These are phyloP conservation scores for Syritta pipiens DNA, from an alignment of 2,888 invertebrate species.

Conservation along the genomic window DNA sequence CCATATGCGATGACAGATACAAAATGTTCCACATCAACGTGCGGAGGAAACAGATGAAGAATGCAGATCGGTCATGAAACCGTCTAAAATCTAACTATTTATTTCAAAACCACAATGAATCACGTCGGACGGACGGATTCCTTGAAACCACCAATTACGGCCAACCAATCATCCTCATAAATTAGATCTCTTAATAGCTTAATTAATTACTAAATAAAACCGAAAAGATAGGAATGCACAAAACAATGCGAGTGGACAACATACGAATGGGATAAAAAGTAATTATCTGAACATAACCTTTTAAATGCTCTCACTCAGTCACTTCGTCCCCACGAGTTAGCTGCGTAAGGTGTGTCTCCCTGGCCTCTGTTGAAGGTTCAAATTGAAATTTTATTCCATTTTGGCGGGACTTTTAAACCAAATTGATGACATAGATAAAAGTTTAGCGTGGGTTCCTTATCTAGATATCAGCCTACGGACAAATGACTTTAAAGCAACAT, in stretches of 20 bases:
- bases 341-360: slow-evolving; percentile 39
- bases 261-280: slow-evolving; percentile 50
- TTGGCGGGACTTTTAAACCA: slow-evolving; percentile 64
- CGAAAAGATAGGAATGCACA: slow-evolving; percentile 42
- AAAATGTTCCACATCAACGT: not conserved
- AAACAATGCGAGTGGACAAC: slow-evolving; percentile 6
- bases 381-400: slow-evolving; percentile 65
- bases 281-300: slow-evolving; percentile 67
- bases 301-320: slow-evolving; percentile 62
- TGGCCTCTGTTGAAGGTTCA: slow-evolving; percentile 2
- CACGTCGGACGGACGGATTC: not conserved
- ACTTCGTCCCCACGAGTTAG: too few relatives aligned
- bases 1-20: slow-evolving; percentile 31
- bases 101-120: slow-evolving; percentile 14
- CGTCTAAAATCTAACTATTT: not conserved
- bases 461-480: slow-evolving; percentile 43
- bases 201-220: slow-evolving; percentile 69
- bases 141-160: slow-evolving; percentile 44
- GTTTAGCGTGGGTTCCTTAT: slow-evolving; percentile 67
- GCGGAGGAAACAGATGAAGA: not conserved
- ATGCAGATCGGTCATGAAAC: not conserved
- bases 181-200: slow-evolving; percentile 70
- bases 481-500: slow-evolving; percentile 36
- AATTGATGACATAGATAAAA: slow-evolving; percentile 70
- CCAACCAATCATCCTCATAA: slow-evolving; percentile 64